Percentiles rank a stretch among this genome's conserved stretches.
These are phyloP conservation scores for Drosophila limbata DNA, from an alignment of 2,888 invertebrate species.

Conservation along the genomic window DNA sequence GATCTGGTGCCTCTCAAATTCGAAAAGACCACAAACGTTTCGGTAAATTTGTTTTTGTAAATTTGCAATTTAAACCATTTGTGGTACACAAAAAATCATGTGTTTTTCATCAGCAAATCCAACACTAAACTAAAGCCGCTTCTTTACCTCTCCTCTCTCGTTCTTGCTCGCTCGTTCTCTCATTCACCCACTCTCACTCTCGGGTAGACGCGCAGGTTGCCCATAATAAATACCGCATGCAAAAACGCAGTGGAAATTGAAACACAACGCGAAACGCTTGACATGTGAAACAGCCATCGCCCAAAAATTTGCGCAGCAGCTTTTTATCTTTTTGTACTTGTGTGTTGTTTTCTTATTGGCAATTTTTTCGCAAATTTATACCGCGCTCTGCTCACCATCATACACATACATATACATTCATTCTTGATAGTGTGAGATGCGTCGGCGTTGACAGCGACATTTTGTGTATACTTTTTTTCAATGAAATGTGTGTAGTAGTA, in stretches of 20 bases:
- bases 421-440: constrained; percentile 10
- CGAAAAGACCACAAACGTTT: constrained; percentile 6
- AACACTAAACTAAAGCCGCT: constrained; percentile 28
- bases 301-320: constrained; percentile 81
- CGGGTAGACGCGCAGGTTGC: constrained; percentile 64
- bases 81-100: constrained; percentile 67
- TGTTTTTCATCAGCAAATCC: constrained; percentile 77
- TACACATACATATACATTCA: not conserved
- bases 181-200: constrained; percentile 50
- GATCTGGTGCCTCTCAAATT: constrained; percentile 15
- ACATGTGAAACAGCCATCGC: constrained; percentile 70
- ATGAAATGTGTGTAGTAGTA: constrained; percentile 73
- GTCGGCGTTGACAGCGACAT: constrained; percentile 50
- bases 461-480: constrained; percentile 69
- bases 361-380: constrained; percentile 44
- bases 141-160: constrained; percentile 7
- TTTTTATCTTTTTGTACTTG: constrained; percentile 67
- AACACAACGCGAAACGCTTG: constrained; percentile 51
- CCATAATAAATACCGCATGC: constrained; percentile 68
- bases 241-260: constrained; percentile 56
- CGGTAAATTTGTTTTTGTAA: constrained; percentile 40
- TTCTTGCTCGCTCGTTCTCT: constrained; percentile 1
- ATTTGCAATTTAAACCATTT: constrained; percentile 41
- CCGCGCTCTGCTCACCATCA: constrained; percentile 20
- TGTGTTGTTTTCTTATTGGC: constrained; percentile 53